Conservation (phyloP, 2,797 vertebrate species). For the Numenius phaeopus region DNA sequence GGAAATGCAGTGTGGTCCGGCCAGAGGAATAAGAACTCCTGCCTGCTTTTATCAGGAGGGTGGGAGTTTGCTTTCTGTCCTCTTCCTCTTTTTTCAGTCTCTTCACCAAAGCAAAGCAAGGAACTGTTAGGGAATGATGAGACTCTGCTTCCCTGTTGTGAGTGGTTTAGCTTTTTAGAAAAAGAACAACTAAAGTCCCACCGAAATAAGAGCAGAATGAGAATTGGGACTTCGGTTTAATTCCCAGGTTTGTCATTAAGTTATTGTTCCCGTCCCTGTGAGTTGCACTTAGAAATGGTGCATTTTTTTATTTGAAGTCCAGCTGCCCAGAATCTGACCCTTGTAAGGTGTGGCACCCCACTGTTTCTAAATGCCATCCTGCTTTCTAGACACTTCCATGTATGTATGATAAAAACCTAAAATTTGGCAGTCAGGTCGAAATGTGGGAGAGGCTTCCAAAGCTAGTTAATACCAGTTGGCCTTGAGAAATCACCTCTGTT, state of each 20-base stretch:
- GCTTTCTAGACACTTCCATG: neutral
- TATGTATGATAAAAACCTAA: neutral
- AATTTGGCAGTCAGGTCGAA: neutral
- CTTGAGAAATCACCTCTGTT: neutral
- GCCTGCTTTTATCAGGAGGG: neutral
- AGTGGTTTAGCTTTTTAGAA: neutral
- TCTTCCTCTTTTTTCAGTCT: neutral
- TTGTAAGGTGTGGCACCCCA: neutral
- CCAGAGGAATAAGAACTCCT: neutral
- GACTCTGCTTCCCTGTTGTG: neutral
- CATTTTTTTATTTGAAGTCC: neutral
- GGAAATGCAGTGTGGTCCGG: neutral
- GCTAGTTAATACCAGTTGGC: neutral
- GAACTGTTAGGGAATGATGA: neutral
- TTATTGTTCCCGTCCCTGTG: neutral
- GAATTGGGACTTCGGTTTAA: neutral
- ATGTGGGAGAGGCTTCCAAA: neutral
- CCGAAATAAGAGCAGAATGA: neutral
- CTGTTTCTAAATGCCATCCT: neutral
- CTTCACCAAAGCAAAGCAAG: neutral
- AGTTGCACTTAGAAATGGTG: neutral
- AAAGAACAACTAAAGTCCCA: neutral
- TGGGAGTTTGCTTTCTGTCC: neutral
- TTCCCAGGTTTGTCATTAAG: neutral
- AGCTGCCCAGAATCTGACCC: neutral